Conservation (phyloP, 1,140 invertebrate species). For the Rhopalosiphum maidis region DNA sequence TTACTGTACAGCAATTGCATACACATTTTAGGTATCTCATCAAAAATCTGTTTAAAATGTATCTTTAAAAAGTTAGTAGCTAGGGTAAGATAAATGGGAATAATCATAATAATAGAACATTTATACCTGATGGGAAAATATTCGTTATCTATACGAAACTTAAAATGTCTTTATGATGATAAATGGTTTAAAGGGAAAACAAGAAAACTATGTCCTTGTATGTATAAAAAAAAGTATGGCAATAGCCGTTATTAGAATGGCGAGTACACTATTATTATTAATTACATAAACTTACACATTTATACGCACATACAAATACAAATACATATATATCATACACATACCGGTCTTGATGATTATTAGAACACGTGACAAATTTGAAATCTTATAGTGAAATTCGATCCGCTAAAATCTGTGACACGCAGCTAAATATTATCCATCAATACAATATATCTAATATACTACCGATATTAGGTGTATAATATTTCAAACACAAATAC, state of each 20-base stretch:
- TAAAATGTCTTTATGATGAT: background rate
- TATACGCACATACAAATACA: too few species aligned
- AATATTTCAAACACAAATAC: background rate
- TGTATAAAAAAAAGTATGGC: background rate
- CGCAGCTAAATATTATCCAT: background rate
- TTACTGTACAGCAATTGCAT: background rate
- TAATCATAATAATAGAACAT: too few species aligned
- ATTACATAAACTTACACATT: too few species aligned
- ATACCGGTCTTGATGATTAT: background rate
- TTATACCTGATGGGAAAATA: too few species aligned
- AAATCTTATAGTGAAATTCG: background rate
- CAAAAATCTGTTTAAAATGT: background rate
- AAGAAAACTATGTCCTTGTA: background rate
- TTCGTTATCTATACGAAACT: background rate
- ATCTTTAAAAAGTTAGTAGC: too few species aligned
- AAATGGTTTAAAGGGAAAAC: background rate
- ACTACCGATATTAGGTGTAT: background rate
- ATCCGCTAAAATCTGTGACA: background rate
- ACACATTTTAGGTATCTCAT: background rate
- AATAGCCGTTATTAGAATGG: background rate
- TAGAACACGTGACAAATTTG: background rate
- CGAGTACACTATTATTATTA: too few species aligned
- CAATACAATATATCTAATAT: background rate
- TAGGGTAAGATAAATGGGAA: too few species aligned
- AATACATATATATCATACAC: too few species aligned